Percentiles rank a stretch among this genome's conserved stretches.
Evolutionary conservation across 2,797 vertebrate species (phyloP).

Genomic region (Gambelia wislizenii): DNA sequence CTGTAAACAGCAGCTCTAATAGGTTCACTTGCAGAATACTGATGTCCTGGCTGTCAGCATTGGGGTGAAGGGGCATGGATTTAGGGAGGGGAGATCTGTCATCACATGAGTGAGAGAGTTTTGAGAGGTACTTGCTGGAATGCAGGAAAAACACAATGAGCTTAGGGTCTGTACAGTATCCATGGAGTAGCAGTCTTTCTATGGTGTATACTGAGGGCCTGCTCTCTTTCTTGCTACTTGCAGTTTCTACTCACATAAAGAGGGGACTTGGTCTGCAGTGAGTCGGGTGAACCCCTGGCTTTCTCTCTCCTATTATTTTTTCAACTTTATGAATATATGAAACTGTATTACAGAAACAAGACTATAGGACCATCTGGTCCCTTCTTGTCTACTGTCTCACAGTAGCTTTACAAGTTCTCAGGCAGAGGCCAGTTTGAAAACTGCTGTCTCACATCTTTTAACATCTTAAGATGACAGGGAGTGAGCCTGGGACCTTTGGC

Average conservation of each 20-base stretch:
- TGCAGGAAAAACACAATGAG: conserved; percentile 1
- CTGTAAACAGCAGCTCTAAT: conserved; percentile 41
- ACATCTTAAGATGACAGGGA: background rate
- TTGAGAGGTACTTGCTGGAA: conserved; percentile 13
- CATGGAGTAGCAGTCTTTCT: background rate
- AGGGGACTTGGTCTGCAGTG: background rate
- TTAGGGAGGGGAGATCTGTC: background rate
- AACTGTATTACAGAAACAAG: background rate
- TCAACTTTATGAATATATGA: background rate
- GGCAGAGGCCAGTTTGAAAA: background rate
- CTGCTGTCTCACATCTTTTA: background rate
- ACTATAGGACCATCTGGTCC: background rate
- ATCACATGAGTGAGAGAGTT: background rate
- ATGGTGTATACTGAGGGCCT: background rate
- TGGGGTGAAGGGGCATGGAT: background rate
- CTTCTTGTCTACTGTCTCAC: too few relatives aligned
- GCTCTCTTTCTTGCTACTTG: background rate
- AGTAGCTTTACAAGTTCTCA: background rate
- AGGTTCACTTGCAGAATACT: conserved; percentile 19
- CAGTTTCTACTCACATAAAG: background rate
- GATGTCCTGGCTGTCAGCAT: background rate
- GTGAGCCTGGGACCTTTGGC: background rate
- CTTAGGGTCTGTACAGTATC: background rate
- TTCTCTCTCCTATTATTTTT: background rate
- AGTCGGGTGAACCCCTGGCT: background rate